phyloP scores from a whole-genome alignment of 2,113 vertebrate species.

The Piprites chloris region DNA sequence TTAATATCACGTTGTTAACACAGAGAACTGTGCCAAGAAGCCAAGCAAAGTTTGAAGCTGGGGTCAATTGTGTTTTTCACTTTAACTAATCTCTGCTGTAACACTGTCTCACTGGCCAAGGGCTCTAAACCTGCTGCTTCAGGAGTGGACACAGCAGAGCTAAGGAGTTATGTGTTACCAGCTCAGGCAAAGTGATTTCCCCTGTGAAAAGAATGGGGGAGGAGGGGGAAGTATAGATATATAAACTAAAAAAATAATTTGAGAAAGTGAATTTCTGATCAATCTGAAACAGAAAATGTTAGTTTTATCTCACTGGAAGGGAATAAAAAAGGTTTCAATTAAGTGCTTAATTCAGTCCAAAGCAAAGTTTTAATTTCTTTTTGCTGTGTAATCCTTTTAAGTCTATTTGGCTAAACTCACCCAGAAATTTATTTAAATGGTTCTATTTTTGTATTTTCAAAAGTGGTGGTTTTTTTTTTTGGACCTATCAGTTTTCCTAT shows the following conservation, averaged over 20 bases:
- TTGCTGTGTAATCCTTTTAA: neutral
- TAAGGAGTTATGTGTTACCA: neutral
- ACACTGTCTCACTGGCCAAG: neutral
- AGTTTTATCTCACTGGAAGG: neutral
- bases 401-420: neutral
- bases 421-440: neutral
- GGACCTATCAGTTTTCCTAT: neutral
- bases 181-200: neutral
- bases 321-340: neutral
- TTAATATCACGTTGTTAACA: neutral
- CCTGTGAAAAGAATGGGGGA: neutral
- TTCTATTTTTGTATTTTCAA: neutral
- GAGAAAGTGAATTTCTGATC: neutral
- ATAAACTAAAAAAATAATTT: neutral
- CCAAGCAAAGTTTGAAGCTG: neutral
- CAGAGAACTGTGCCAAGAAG: neutral
- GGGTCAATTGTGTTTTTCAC: neutral
- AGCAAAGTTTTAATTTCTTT: neutral
- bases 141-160: fast-evolving
- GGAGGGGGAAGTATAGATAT: neutral
- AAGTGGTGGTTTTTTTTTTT: neutral
- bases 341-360: neutral
- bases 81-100: neutral
- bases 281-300: neutral
- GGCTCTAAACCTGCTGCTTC: neutral